Evolutionary conservation across 2,888 invertebrate species (phyloP).

Genomic region (Spatulosminthurus flaviceps): DNA sequence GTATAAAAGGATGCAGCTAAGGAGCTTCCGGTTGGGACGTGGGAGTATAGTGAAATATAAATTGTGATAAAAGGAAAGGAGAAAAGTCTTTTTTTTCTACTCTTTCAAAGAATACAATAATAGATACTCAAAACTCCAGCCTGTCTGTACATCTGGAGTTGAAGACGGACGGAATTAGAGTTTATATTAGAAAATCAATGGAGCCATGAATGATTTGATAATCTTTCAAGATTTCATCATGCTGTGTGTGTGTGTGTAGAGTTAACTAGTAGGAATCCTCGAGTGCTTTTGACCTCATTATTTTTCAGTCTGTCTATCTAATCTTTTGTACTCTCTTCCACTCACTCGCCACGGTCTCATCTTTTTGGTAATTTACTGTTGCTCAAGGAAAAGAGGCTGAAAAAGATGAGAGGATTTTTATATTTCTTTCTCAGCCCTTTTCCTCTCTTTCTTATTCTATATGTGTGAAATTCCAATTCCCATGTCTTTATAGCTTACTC

Average conservation of each 20-base stretch:
- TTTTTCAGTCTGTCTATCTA: conserved; percentile 24
- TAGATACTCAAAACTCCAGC: too few species aligned
- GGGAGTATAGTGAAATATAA: too few species aligned
- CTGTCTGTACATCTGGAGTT: too few species aligned
- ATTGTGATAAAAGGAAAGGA: too few species aligned
- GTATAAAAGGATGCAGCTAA: too few species aligned
- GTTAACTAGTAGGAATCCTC: not conserved
- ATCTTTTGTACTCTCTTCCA: conserved; percentile 20
- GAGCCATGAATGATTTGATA: conserved; percentile 40
- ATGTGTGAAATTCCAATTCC: not conserved
- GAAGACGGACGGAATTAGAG: not conserved
- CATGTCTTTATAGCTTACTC: too few species aligned
- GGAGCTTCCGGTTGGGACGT: too few species aligned
- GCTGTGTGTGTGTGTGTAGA: too few species aligned
- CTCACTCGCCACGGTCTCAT: not conserved
- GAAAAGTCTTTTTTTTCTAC: too few species aligned
- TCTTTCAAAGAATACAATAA: too few species aligned
- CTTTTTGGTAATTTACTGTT: not conserved
- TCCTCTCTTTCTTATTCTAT: not conserved
- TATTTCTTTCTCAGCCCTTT: not conserved
- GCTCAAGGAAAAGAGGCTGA: not conserved
- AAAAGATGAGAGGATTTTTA: not conserved
- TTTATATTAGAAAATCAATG: conserved; percentile 18
- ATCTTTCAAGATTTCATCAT: conserved; percentile 27
- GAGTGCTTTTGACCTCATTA: conserved; percentile 38